Percentiles rank a stretch among this genome's conserved stretches.
Conservation (phyloP, 92 coral and sea anemone species). For the Phymanthus crucifer region DNA sequence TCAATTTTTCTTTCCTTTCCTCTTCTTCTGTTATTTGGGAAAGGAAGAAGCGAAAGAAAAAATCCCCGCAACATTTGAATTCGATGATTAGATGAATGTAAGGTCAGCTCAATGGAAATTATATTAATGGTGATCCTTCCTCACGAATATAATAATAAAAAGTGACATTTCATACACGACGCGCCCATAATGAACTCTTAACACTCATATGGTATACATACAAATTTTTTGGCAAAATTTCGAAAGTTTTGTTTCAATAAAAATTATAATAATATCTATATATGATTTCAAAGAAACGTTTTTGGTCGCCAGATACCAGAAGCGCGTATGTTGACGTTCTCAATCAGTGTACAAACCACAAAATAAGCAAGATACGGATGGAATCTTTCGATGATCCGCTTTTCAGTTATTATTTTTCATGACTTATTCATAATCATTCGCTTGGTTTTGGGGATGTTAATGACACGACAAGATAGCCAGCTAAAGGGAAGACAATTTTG, state of each 20-base stretch:
- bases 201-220: too few relatives aligned
- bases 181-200: too few relatives aligned
- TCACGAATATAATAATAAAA: too few relatives aligned
- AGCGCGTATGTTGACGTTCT: neutral
- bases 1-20: neutral
- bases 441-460: neutral
- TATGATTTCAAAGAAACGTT: too few relatives aligned
- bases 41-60: neutral
- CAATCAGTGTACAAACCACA: neutral
- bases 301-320: too few relatives aligned
- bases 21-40: neutral
- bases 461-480: neutral
- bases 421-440: neutral
- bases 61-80: neutral
- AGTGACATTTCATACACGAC: too few relatives aligned
- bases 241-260: too few relatives aligned
- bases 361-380: neutral
- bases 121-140: too few relatives aligned
- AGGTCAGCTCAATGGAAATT: too few relatives aligned
- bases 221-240: too few relatives aligned
- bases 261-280: too few relatives aligned
- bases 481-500: neutral
- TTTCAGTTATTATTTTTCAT: neutral
- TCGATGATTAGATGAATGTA: neutral
- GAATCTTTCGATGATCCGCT: neutral